A percentile compares a stretch with the other conserved stretches of the same genome.
phyloP scores from a whole-genome alignment of 2,113 vertebrate species.

The Mugil cephalus region DNA sequence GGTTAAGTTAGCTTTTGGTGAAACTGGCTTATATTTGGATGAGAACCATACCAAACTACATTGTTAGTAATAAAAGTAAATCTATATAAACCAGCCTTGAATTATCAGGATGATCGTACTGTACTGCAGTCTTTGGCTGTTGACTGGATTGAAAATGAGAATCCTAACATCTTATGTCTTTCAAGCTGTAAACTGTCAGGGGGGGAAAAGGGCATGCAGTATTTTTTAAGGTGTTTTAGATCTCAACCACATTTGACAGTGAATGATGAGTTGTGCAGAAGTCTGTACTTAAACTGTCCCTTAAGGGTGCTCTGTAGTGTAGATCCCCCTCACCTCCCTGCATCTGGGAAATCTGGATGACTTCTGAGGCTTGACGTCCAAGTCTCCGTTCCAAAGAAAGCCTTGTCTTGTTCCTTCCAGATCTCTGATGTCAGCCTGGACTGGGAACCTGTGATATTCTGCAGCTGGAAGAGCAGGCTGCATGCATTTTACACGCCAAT shows the following conservation, averaged over 20 bases:
- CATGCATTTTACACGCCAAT: slow-evolving; percentile 73
- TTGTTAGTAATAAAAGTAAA: not conserved
- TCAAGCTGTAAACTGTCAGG: slow-evolving; percentile 10
- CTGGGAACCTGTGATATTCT: slow-evolving; percentile 72
- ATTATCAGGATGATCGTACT: too few relatives aligned
- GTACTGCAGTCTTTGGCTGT: not conserved
- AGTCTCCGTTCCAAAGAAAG: slow-evolving; percentile 43
- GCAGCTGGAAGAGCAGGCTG: slow-evolving; percentile 70
- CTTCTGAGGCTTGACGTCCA: slow-evolving; percentile 55
- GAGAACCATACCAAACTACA: not conserved
- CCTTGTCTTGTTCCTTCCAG: slow-evolving; percentile 60
- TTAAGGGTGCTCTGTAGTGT: slow-evolving; percentile 57
- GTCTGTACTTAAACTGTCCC: slow-evolving; percentile 70
- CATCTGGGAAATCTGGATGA: slow-evolving; percentile 70
- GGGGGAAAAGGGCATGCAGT: slow-evolving; percentile 40
- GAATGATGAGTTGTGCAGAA: slow-evolving; percentile 76
- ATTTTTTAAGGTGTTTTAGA: slow-evolving; percentile 29
- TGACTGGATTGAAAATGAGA: slow-evolving; percentile 15
- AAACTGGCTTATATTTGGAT: not conserved
- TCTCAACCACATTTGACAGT: slow-evolving; percentile 67
- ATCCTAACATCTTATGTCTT: not conserved
- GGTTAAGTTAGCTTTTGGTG: not conserved
- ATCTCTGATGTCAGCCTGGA: slow-evolving; percentile 72
- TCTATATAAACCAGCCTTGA: not conserved
- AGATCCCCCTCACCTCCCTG: slow-evolving; percentile 38